A percentile compares a stretch with the other conserved stretches of the same genome.
These are phyloP conservation scores for Polydrusus cervinus DNA, from an alignment of 2,888 invertebrate genomes.

Conservation along the genomic window DNA sequence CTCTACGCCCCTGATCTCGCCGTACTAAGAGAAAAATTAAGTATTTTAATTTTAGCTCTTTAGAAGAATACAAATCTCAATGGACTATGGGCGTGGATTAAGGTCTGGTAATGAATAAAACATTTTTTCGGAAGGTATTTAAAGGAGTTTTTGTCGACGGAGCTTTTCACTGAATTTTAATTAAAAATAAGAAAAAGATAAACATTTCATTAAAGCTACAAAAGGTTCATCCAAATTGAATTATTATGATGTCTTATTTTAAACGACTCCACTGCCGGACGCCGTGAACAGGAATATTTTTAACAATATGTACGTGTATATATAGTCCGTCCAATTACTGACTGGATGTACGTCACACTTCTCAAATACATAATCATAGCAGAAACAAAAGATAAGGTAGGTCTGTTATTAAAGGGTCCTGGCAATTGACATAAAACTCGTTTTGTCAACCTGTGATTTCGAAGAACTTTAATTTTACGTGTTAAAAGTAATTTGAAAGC, in stretches of 20 bases:
- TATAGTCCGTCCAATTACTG: too few relatives aligned
- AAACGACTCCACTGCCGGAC: not conserved
- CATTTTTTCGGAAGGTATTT: conserved; percentile 31
- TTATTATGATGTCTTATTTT: conserved; percentile 10
- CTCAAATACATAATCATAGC: too few relatives aligned
- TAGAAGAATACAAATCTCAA: conserved; percentile 27
- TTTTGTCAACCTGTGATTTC: too few relatives aligned
- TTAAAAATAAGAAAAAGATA: conserved; percentile 32
- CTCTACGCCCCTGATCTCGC: conserved; percentile 8
- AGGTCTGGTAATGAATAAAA: conserved; percentile 29
- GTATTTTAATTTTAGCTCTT: conserved; percentile 24
- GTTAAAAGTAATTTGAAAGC: too few relatives aligned
- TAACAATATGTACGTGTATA: too few relatives aligned
- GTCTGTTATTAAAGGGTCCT: too few relatives aligned
- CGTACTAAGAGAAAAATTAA: conserved; percentile 21
- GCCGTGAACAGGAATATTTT: too few relatives aligned
- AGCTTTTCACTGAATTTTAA: conserved; percentile 25
- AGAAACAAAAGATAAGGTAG: too few relatives aligned
- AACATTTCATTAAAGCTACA: conserved; percentile 25
- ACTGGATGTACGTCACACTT: too few relatives aligned
- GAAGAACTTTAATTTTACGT: too few relatives aligned
- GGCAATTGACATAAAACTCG: too few relatives aligned
- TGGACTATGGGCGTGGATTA: conserved; percentile 28
- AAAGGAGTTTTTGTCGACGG: conserved; percentile 24
- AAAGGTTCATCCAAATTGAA: conserved; percentile 18